Conservation (phyloP, 2,113 vertebrate species). For the Brachirus orientalis region DNA sequence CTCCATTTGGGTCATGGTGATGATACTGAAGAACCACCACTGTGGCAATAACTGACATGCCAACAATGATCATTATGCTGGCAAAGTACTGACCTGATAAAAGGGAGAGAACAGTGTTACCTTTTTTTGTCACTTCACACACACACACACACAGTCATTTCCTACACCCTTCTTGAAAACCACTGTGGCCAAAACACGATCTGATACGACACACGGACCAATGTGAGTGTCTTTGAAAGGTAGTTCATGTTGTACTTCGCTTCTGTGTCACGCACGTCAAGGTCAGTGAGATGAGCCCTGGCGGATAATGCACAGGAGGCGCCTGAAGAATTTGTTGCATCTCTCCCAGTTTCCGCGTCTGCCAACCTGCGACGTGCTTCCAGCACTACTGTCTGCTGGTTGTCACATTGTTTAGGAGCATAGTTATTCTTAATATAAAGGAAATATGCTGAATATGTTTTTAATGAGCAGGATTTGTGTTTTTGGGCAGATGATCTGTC, state of each 20-base stretch:
- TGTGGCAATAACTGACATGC: constrained; percentile 85
- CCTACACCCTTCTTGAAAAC: no score
- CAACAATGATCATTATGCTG: constrained; percentile 87
- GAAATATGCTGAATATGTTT: constrained; percentile 39
- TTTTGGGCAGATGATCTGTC: constrained; percentile 50
- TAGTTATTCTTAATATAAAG: constrained; percentile 25
- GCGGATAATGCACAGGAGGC: background rate
- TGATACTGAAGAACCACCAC: constrained; percentile 86
- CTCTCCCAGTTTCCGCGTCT: background rate
- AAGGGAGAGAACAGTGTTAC: constrained; percentile 17
- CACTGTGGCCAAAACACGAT: no score
- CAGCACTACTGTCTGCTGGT: background rate
- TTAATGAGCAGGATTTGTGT: constrained; percentile 66
- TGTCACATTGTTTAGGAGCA: background rate
- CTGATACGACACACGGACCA: no score
- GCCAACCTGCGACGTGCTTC: background rate
- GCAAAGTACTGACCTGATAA: constrained; percentile 86
- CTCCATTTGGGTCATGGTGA: constrained; percentile 85
- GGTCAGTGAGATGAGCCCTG: background rate
- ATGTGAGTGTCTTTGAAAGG: background rate
- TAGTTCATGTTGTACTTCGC: background rate
- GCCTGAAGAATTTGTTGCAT: background rate
- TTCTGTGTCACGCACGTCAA: background rate
- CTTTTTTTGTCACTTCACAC: background rate
- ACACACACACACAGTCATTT: background rate